Evolutionary conservation across 1,140 invertebrate species (phyloP).

Genomic region (Papilio machaon): DNA sequence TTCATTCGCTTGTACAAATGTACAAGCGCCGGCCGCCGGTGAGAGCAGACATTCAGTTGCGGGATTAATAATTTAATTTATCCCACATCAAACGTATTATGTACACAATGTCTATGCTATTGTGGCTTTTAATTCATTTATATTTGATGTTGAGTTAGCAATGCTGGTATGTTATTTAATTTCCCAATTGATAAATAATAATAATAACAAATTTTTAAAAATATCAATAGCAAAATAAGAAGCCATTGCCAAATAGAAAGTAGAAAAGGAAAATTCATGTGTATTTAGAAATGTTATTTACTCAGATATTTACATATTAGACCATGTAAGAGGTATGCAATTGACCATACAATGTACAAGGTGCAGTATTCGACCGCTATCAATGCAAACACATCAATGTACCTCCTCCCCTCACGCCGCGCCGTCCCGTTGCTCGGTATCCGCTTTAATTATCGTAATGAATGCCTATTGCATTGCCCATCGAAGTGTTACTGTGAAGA

Average conservation of each 20-base stretch:
- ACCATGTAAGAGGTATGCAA: neutral
- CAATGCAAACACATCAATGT: neutral
- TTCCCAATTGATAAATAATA: neutral
- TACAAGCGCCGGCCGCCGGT: neutral
- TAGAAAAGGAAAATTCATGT: too few relatives aligned
- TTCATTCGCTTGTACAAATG: neutral
- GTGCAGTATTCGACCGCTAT: neutral
- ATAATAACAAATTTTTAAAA: too few relatives aligned
- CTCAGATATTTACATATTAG: neutral
- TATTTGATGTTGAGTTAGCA: neutral
- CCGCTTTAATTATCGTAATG: constrained; percentile 1
- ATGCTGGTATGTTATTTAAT: neutral
- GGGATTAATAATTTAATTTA: neutral
- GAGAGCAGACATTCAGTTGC: neutral
- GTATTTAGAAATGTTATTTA: neutral
- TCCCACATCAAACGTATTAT: neutral
- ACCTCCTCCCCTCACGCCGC: too few relatives aligned
- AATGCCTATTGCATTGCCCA: neutral
- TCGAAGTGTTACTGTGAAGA: neutral
- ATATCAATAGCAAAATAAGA: neutral
- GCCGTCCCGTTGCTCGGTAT: neutral
- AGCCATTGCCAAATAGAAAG: too few relatives aligned
- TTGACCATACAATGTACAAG: neutral
- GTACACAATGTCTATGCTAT: neutral
- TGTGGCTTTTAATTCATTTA: neutral